Evolutionary conservation across 53 echinoderm and acorn worm species (phyloP).

Genomic region (Astropecten irregularis): DNA sequence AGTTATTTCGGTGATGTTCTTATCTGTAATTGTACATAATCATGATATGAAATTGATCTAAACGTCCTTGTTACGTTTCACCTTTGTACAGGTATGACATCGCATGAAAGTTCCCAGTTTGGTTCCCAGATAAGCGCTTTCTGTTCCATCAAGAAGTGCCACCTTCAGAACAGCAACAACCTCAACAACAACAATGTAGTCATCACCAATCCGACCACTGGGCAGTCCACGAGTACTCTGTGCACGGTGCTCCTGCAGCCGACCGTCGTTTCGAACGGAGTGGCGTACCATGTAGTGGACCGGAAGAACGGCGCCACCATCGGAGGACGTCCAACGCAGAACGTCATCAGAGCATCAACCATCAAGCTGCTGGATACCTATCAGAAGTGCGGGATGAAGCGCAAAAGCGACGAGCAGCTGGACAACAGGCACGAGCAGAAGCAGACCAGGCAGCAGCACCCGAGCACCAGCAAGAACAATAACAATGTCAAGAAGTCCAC

Average conservation of each 20-base stretch:
- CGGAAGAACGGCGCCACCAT: constrained; percentile 35
- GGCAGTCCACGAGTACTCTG: constrained; percentile 39
- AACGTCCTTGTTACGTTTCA: no score
- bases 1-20: no score
- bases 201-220: constrained; percentile 60
- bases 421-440: constrained; percentile 78
- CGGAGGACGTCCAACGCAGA: constrained; percentile 56
- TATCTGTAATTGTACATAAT: no score
- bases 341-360: constrained; percentile 86
- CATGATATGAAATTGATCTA: no score
- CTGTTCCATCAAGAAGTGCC: constrained; percentile 82
- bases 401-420: constrained; percentile 95
- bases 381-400: constrained; percentile 97
- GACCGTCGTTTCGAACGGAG: constrained; percentile 12
- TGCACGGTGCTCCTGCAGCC: constrained; percentile 61
- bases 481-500: constrained; percentile 74
- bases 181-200: constrained; percentile 69
- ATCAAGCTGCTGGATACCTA: constrained; percentile 90
- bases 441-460: constrained; percentile 59
- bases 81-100: constrained; percentile 73
- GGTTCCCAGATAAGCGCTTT: constrained; percentile 93
- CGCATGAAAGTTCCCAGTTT: constrained; percentile 70
- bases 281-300: constrained; percentile 4
- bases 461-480: constrained; percentile 58
- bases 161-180: constrained; percentile 58